Evolutionary conservation across 2,113 vertebrate species (phyloP).

Genomic region (Eulacestoma nigropectus): DNA sequence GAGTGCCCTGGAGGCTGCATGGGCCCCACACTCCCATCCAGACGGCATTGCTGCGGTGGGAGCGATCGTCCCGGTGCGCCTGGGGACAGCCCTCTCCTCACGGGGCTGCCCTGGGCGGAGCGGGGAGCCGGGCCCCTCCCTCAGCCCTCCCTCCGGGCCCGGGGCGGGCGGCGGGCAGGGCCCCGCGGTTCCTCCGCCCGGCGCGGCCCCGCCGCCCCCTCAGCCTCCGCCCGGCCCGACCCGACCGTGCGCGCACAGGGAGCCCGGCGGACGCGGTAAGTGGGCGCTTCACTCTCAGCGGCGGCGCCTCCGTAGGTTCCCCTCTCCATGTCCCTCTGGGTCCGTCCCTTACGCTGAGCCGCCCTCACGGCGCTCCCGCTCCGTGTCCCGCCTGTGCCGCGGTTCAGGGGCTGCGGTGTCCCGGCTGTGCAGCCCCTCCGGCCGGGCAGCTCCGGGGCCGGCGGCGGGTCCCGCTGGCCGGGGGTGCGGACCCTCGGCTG

Average conservation of each 20-base stretch:
- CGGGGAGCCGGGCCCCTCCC: not conserved
- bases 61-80: not conserved
- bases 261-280: not conserved
- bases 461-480: not conserved
- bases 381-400: not conserved
- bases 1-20: not conserved
- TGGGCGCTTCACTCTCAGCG: not conserved
- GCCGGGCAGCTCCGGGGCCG: not conserved
- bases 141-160: not conserved
- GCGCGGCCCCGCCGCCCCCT: not conserved
- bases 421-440: not conserved
- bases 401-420: not conserved
- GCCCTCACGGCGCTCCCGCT: not conserved
- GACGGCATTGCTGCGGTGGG: no score
- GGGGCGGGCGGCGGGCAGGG: not conserved
- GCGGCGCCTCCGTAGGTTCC: no score
- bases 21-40: not conserved
- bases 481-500: not conserved
- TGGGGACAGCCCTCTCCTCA: fast-evolving
- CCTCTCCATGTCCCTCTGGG: fast-evolving
- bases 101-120: not conserved
- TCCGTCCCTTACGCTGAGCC: not conserved
- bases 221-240: not conserved
- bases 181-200: not conserved
- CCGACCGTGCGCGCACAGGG: not conserved